Evolutionary conservation across 2,797 vertebrate species (phyloP).

Genomic region (Propithecus perrieri): DNA sequence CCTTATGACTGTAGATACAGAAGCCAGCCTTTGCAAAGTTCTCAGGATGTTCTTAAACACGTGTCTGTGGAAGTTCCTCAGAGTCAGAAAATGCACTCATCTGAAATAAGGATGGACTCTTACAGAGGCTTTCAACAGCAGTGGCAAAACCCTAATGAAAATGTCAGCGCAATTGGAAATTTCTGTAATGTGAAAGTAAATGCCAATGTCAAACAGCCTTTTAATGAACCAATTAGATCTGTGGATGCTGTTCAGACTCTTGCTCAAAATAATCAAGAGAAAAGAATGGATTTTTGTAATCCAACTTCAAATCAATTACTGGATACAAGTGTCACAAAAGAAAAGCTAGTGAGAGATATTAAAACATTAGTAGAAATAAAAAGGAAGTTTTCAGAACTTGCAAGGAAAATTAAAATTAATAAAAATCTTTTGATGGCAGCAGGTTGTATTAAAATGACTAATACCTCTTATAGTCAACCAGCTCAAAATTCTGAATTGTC

Average conservation of each 20-base stretch:
- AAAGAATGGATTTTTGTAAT: slow-evolving; percentile 6
- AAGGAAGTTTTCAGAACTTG: slow-evolving; percentile 76
- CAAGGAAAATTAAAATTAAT: slow-evolving; percentile 77
- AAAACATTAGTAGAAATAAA: slow-evolving; percentile 75
- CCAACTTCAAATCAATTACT: slow-evolving; percentile 57
- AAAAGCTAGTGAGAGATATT: slow-evolving; percentile 79
- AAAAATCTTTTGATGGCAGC: slow-evolving; percentile 71
- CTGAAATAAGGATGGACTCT: slow-evolving; percentile 62
- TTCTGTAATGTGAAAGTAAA: slow-evolving; percentile 61
- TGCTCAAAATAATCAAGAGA: slow-evolving; percentile 66
- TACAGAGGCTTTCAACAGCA: slow-evolving; percentile 68
- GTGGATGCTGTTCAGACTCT: slow-evolving; percentile 34
- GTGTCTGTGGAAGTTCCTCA: slow-evolving; percentile 51
- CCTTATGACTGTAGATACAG: slow-evolving; percentile 65
- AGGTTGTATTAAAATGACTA: slow-evolving; percentile 56
- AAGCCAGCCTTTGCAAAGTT: slow-evolving; percentile 49
- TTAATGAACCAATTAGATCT: slow-evolving; percentile 46
- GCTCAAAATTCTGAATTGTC: slow-evolving; percentile 14
- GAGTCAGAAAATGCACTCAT: slow-evolving; percentile 43
- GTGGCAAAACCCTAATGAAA: slow-evolving; percentile 73
- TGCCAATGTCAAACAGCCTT: slow-evolving; percentile 50
- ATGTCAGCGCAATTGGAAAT: background rate
- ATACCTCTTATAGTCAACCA: background rate
- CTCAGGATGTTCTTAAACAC: slow-evolving; percentile 60
- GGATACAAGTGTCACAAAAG: slow-evolving; percentile 62